Evolutionary conservation across 2,888 invertebrate species (phyloP).

Genomic region (Prenolepis imparis): DNA sequence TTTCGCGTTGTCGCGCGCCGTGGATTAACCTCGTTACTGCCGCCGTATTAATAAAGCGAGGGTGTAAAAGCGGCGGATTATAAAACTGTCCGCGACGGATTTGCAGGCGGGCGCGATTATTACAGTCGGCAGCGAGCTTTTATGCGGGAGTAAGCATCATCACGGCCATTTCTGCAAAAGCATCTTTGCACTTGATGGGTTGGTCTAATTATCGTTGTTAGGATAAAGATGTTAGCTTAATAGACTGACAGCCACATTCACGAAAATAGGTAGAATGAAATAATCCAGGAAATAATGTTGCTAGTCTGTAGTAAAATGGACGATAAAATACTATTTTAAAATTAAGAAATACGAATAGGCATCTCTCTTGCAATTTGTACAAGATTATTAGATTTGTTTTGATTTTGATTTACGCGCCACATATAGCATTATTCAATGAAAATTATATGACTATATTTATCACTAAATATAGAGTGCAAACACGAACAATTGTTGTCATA

Average conservation of each 20-base stretch:
- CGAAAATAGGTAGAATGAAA: neutral
- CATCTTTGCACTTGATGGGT: constrained; percentile 37
- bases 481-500: neutral
- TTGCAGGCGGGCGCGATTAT: constrained; percentile 31
- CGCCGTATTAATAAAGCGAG: constrained; percentile 73
- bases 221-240: constrained; percentile 24
- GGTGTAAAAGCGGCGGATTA: constrained; percentile 56
- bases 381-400: constrained; percentile 3
- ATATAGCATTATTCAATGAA: neutral
- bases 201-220: constrained; percentile 57
- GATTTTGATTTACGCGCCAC: neutral
- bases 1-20: constrained; percentile 32
- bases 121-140: constrained; percentile 43
- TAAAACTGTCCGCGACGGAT: constrained; percentile 58
- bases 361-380: neutral
- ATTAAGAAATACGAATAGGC: neutral
- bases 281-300: too few species aligned
- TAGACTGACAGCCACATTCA: neutral
- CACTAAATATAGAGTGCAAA: neutral
- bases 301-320: neutral
- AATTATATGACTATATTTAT: neutral
- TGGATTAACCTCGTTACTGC: constrained; percentile 74
- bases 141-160: constrained; percentile 38
- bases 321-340: neutral
- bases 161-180: constrained; percentile 45